A percentile compares a stretch with the other conserved stretches of the same genome.
phyloP scores from a whole-genome alignment of 2,113 vertebrate genomes.

The Amia ocellicauda region DNA sequence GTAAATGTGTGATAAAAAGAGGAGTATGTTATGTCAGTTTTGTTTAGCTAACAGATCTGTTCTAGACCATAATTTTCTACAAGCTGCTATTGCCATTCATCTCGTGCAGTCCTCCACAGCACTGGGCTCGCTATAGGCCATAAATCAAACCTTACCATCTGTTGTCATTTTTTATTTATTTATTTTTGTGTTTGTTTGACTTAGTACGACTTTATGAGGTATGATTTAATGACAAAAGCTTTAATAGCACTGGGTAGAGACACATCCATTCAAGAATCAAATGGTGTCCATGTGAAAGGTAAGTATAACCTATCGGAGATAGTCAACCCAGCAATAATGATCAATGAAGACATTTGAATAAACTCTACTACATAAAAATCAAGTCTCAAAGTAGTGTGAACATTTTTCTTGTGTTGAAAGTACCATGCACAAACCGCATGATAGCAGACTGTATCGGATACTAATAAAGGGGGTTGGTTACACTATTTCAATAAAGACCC shows the following conservation, averaged over 20 bases:
- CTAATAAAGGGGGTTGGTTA: too few species aligned
- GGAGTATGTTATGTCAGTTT: conserved; percentile 31
- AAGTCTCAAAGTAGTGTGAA: too few species aligned
- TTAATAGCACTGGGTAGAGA: conserved; percentile 23
- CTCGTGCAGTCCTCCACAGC: conserved; percentile 15
- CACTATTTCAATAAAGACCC: too few species aligned
- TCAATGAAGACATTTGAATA: too few species aligned
- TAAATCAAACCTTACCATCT: conserved; percentile 27
- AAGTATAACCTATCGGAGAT: too few species aligned
- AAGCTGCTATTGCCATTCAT: conserved; percentile 1
- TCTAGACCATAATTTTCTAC: conserved; percentile 23
- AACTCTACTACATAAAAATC: too few species aligned
- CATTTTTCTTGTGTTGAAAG: too few species aligned
- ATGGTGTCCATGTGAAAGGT: conserved; percentile 28
- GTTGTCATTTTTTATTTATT: conserved; percentile 22
- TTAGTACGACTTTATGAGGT: conserved; percentile 20
- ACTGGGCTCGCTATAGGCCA: conserved; percentile 10
- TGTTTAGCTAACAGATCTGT: conserved; percentile 33
- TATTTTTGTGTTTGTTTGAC: conserved; percentile 20
- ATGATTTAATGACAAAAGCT: conserved; percentile 16
- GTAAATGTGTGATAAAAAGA: conserved; percentile 18
- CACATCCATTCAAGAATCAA: conserved; percentile 10
- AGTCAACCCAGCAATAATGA: too few species aligned
- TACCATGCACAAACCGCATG: too few species aligned
- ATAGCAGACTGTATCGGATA: too few species aligned